These are phyloP conservation scores for Andrena hattorfiana DNA, from an alignment of 2,888 invertebrate species.

Conservation along the genomic window DNA sequence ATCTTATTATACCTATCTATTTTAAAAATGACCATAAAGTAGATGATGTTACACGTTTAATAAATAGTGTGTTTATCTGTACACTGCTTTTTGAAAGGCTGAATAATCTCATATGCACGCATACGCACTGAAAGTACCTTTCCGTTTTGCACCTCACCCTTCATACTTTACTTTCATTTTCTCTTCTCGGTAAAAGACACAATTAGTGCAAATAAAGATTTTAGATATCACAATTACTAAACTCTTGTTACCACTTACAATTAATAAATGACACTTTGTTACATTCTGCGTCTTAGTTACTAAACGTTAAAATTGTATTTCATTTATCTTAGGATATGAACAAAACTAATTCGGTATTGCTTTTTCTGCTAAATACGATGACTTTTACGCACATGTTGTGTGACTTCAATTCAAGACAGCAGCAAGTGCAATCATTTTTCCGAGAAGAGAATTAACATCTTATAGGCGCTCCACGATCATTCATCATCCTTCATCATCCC, in stretches of 20 bases:
- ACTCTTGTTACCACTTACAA: too few relatives aligned
- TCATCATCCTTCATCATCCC: conserved; percentile 75
- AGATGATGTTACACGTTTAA: background rate
- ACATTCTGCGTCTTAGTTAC: too few relatives aligned
- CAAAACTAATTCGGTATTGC: too few relatives aligned
- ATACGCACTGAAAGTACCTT: conserved; percentile 53
- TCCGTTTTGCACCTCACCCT: conserved; percentile 54
- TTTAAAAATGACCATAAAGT: background rate
- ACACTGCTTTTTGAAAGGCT: conserved; percentile 15
- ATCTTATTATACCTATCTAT: background rate
- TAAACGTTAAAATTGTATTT: too few relatives aligned
- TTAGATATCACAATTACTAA: background rate
- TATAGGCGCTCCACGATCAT: conserved; percentile 75
- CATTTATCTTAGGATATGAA: too few relatives aligned
- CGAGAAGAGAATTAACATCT: conserved; percentile 48
- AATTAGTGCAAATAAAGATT: background rate
- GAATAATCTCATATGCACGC: conserved; percentile 63
- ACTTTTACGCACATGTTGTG: background rate
- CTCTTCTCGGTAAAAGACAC: conserved; percentile 38
- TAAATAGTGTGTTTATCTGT: background rate
- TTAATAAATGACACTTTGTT: too few relatives aligned
- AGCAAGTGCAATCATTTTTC: background rate
- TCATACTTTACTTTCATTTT: conserved; percentile 42
- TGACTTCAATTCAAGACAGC: background rate
- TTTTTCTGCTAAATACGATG: background rate